Evolutionary conservation across 1,140 invertebrate genomes (phyloP), one percentile per base, ranked within the genome.

Genomic region (Heliconius nattereri): DNA sequence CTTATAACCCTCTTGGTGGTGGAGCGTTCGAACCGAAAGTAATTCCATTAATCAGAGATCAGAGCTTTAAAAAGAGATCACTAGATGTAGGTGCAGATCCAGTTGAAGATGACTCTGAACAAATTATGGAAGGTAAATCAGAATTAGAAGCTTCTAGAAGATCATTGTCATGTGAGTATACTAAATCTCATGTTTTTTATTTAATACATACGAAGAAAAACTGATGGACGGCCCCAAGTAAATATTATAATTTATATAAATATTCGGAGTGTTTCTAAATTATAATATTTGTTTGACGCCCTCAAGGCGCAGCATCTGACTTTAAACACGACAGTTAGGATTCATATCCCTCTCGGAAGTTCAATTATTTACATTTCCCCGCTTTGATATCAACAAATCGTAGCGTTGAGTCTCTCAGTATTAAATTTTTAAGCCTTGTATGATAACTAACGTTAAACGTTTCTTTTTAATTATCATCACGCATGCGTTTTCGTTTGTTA

Each of bases 151-250:
- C 90, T 7, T 88, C 87, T 40, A 90, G 88, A 81, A 92, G 92
- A 91, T 94, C 91, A 75, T 85, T 94, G 83, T 92, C 91, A 81
- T 89, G 92, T 94, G 85, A 87, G 91, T 76, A 66, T 66, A 29
- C 26, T 1, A 66, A 23, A 11, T 57, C 20, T 57, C 20, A 0
- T 11, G 23, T 57, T 20, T n/a, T 54, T 54, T 54, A 20, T 54
- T 7, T 54, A 54, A 23, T 8, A 32, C 23, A 71, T 16, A 3
- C 32, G 6, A 71, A 71, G 23, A 71, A 8, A 54, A 54, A 19
- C 7, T n/a, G 0, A 9, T 60, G 20, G 23, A 11, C 7, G 9
- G 40, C 3, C 40, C 16, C 13, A 45, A 45, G 16, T 3, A 45
- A 45, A 45, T 16, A 3, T 40, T 3, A 45, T 45, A 45, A 45